Percentiles rank a stretch among this genome's conserved stretches.
phyloP scores from a whole-genome alignment of 2,888 invertebrate species.

The Tromatobia lineatoria region DNA sequence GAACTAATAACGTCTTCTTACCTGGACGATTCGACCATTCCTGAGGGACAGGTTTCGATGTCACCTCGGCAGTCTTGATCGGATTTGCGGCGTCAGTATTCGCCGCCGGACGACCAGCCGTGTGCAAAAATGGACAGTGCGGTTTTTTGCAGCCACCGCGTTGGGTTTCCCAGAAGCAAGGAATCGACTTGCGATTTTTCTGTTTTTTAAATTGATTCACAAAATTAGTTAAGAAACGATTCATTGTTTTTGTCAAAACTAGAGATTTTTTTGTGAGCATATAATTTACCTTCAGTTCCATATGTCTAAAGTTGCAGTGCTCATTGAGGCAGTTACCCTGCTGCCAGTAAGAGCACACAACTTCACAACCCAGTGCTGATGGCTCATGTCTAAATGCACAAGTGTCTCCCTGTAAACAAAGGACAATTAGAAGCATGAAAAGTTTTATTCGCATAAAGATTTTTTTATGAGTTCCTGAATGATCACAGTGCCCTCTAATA shows the following conservation, averaged over 20 bases:
- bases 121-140: slow-evolving; percentile 94
- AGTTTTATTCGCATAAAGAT: not conserved
- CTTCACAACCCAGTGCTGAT: slow-evolving; percentile 93
- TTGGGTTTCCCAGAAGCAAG: slow-evolving; percentile 95
- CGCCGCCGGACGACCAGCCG: slow-evolving; percentile 75
- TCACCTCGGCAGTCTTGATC: slow-evolving; percentile 76
- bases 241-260: not conserved
- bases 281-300: slow-evolving; percentile 91
- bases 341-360: slow-evolving; percentile 93
- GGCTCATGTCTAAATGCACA: slow-evolving; percentile 95
- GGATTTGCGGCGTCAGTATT: slow-evolving; percentile 75
- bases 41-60: slow-evolving; percentile 79
- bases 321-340: slow-evolving; percentile 92
- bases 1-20: slow-evolving; percentile 63
- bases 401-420: slow-evolving; percentile 89
- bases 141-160: slow-evolving; percentile 94
- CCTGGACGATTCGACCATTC: slow-evolving; percentile 83
- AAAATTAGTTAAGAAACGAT: slow-evolving; percentile 13
- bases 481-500: slow-evolving; percentile 45
- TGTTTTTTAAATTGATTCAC: slow-evolving; percentile 78
- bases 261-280: not conserved
- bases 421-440: not conserved
- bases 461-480: slow-evolving; percentile 13
- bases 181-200: slow-evolving; percentile 94
- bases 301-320: slow-evolving; percentile 93